Evolutionary conservation across 2,888 invertebrate species (phyloP), one percentile per base, ranked within the genome.

Genomic region (Epirrita christyi): DNA sequence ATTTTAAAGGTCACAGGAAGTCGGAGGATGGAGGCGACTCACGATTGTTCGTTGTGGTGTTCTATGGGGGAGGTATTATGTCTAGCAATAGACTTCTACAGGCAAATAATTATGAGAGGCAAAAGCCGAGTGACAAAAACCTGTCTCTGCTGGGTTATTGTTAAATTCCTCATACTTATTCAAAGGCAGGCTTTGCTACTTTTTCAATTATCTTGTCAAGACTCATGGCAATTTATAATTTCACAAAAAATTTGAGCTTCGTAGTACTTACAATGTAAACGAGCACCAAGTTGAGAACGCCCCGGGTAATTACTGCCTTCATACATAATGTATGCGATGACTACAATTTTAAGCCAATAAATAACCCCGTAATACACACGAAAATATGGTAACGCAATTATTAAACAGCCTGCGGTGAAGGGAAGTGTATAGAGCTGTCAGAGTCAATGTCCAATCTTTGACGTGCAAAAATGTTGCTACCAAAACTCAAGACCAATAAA

Each of bases 341-440:
- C 84, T 88, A 88, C 85, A 89, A 89, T 90, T 91, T 90, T 91
- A 86, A 90, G 88, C 87, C 84, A 88, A 91, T 91, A 90, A 89
- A 88, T 87, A 86, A 86, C 81, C 68, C 71, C 71, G 80, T 81
- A 81, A 83, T 83, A 80, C 81, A 82, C 75, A 82, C 81, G 81
- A 83, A 88, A 90, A 88, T 89, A 88, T 88, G 86, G 84, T 80
- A 83, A 85, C 81, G 78, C 81, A 81, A 86, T 88, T 83, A 88
- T 86, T 85, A 88, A 81, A 80, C 79, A 66, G 44, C 57, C 62
- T 72, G 32, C 37, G 68, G 55, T 13, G 45, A 43, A 27, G 37
- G 41, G 41, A 75, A 68, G 13, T 71, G 32, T 75, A 76, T 70
- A 68, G 78, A 82, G 81, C 53, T 73, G 75, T 52, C 68, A 47